Evolutionary conservation across 2,113 vertebrate species (phyloP), one percentile per base, ranked within the genome.

Genomic region (Malurus alboscapulatus): DNA sequence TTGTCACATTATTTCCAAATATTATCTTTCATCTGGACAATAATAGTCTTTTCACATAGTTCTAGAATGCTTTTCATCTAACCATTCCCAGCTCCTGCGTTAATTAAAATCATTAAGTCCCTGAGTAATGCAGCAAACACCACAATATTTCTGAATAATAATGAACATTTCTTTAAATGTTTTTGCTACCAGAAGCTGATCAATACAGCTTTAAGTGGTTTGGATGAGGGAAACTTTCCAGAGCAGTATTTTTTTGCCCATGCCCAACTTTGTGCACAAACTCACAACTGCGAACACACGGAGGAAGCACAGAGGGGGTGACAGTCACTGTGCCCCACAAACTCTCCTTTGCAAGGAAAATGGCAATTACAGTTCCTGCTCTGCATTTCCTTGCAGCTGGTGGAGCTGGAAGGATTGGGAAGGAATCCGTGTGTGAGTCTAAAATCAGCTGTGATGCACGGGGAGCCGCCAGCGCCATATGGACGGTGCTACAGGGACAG

Each of bases 1-100:
- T 79, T 94, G 87, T 88, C 87, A 63, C 27, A 75, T 87, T 90
- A 94, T 77, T 94, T 72, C 68, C 50, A 95, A 91, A 90, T 87
- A 84, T 38, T 81, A 36, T 81, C 87, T 93, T 86, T 78, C 89
- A 27, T n/a, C 79, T 81, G 87, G 82, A 90, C 93, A 84, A 53
- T 38, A 83, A 65, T 1, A 77, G 68, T 26, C 48, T 68, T 84
- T 73, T 86, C 65, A 38, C 24, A 71, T 6, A 67, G 18, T 26
- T 74, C 32, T 11, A 24, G 1, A 76, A 74, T 17, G 44, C 21
- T 92, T 51, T 90, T 45, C 29, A 78, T 50, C 82, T 17, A 57
- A 25, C 36, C 50, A 38, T 17, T 93, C 90, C 61, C 72, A 88
- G 68, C 48, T 59, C 59, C 54, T 6, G 14, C 1, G 1, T 77